These are phyloP conservation scores for Pseudoatta argentina DNA, from an alignment of 1,140 invertebrate genomes.

Conservation along the genomic window DNA sequence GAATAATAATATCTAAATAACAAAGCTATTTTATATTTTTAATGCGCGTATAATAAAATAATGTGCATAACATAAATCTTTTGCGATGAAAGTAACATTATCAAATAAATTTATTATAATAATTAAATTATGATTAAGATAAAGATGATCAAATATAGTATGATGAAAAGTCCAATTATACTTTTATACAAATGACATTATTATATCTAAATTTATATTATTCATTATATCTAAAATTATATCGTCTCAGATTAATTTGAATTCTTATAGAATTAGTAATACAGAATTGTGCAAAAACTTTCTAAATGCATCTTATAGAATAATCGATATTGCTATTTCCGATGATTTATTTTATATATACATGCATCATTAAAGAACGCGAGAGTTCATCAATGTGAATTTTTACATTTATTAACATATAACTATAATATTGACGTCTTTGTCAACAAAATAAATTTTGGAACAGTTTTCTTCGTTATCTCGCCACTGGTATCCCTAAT, in stretches of 20 bases:
- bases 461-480: conserved; percentile 41
- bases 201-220: background rate
- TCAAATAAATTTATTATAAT: background rate
- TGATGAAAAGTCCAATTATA: background rate
- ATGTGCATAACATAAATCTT: background rate
- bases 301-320: background rate
- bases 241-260: background rate
- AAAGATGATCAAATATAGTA: background rate
- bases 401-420: too few species aligned
- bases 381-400: conserved; percentile 46
- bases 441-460: conserved; percentile 60
- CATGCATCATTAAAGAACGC: background rate
- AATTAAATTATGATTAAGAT: background rate
- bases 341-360: background rate
- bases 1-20: background rate
- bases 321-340: background rate
- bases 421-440: conserved; percentile 48
- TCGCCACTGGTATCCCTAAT: background rate
- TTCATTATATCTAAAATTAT: background rate
- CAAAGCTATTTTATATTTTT: background rate
- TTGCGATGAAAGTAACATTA: background rate
- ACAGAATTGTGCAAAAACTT: background rate
- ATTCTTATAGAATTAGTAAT: background rate
- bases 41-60: background rate
- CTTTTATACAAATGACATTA: background rate